These are phyloP conservation scores for Cataglyphis cursor DNA, from an alignment of 2,888 invertebrate genomes.

Conservation along the genomic window DNA sequence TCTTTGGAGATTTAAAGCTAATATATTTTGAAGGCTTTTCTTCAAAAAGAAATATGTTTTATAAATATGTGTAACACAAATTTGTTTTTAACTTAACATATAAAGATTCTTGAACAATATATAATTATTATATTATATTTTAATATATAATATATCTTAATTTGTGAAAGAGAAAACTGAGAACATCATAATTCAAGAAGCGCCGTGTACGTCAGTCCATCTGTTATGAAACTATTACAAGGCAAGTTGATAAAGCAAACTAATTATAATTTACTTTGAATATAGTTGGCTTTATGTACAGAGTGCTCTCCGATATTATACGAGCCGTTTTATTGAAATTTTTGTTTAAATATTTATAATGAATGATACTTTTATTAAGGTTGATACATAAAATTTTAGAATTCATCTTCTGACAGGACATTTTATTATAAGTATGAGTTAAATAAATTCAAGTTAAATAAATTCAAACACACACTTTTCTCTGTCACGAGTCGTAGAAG, in stretches of 20 bases:
- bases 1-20: background rate
- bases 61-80: background rate
- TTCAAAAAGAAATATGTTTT: background rate
- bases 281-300: background rate
- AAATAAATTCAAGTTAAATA: constrained; percentile 23
- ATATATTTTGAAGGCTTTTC: background rate
- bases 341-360: background rate
- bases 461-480: constrained; percentile 12
- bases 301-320: background rate
- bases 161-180: background rate
- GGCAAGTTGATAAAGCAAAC: background rate
- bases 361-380: background rate
- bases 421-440: constrained; percentile 38
- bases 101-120: background rate
- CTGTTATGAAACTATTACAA: background rate
- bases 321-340: background rate
- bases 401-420: background rate
- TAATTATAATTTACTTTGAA: background rate
- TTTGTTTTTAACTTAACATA: background rate
- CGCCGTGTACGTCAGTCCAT: background rate
- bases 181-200: background rate
- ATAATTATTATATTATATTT: background rate
- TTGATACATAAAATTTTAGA: background rate
- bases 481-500: background rate
- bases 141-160: background rate